Conservation (phyloP, 37 sponge, comb jelly and placozoan genomes). For the Halisarca cf. caerulea region DNA sequence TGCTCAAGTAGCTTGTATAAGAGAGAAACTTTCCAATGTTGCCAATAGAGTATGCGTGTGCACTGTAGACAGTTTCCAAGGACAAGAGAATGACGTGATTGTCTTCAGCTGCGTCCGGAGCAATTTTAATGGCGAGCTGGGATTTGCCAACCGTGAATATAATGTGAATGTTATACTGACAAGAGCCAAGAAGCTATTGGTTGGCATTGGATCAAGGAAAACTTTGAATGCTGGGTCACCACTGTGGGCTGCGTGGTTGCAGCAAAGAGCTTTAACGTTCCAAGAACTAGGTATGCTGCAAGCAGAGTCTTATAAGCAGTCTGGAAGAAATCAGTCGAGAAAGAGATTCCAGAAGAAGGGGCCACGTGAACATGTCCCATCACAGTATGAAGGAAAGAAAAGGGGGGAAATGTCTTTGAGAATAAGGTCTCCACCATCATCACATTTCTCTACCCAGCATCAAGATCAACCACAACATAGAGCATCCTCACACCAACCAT, state of each 20-base stretch:
- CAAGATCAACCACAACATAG: too few species aligned
- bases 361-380: too few species aligned
- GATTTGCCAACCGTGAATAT: constrained; percentile 53
- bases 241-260: constrained; percentile 56
- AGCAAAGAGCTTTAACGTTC: constrained; percentile 8
- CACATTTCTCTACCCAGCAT: too few species aligned
- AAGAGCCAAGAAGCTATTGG: constrained; percentile 61
- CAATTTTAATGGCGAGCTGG: constrained; percentile 26
- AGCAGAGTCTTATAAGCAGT: too few species aligned
- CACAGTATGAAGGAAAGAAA: too few species aligned
- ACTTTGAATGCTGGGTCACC: constrained; percentile 35
- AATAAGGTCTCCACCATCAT: too few species aligned
- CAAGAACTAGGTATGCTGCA: too few species aligned
- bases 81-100: constrained; percentile 74
- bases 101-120: constrained; percentile 71
- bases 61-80: constrained; percentile 76
- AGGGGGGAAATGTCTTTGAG: too few species aligned
- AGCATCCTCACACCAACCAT: too few species aligned
- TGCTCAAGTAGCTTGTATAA: constrained; percentile 68
- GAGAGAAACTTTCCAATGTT: constrained; percentile 10
- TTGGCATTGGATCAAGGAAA: constrained; percentile 60
- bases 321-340: too few species aligned
- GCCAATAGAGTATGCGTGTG: constrained; percentile 32
- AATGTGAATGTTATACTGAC: constrained; percentile 79
- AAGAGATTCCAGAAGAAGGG: too few species aligned